Percentiles rank a stretch among this genome's conserved stretches.
These are phyloP conservation scores for Monopis laevigella DNA, from an alignment of 2,888 invertebrate genomes.

Conservation along the genomic window DNA sequence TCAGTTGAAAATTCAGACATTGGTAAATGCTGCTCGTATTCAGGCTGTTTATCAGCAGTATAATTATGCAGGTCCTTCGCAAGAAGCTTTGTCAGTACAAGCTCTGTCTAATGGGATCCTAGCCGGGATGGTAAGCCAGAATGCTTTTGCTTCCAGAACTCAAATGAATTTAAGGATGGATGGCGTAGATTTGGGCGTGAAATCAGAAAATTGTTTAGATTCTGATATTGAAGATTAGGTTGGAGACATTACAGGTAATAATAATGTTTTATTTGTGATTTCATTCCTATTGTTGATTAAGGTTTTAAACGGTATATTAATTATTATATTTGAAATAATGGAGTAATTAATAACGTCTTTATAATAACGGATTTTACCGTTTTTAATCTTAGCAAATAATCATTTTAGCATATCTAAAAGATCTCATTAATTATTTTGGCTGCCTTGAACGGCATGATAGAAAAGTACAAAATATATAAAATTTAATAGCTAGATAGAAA, in stretches of 20 bases:
- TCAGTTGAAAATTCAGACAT: conserved; percentile 54
- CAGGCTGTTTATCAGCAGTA: conserved; percentile 61
- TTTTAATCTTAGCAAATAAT: no score
- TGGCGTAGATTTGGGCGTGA: conserved; percentile 46
- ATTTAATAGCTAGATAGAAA: no score
- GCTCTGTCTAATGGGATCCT: conserved; percentile 56
- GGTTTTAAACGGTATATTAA: no score
- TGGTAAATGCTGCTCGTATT: conserved; percentile 54
- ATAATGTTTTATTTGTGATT: conserved; percentile 9
- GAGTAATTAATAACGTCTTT: no score
- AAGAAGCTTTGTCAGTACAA: conserved; percentile 53
- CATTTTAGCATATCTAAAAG: no score
- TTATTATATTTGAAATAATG: no score
- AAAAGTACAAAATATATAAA: no score
- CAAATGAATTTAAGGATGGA: conserved; percentile 39
- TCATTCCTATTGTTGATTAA: no score
- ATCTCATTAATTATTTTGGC: no score
- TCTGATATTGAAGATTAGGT: conserved; percentile 50
- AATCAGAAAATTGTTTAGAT: conserved; percentile 45
- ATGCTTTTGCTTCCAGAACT: conserved; percentile 35
- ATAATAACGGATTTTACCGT: no score
- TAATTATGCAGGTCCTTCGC: conserved; percentile 56
- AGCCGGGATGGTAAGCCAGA: conserved; percentile 51
- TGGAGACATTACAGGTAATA: conserved; percentile 10
- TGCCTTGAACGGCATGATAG: no score